phyloP scores from a whole-genome alignment of 2,113 vertebrate species.

The Laterallus jamaicensis region DNA sequence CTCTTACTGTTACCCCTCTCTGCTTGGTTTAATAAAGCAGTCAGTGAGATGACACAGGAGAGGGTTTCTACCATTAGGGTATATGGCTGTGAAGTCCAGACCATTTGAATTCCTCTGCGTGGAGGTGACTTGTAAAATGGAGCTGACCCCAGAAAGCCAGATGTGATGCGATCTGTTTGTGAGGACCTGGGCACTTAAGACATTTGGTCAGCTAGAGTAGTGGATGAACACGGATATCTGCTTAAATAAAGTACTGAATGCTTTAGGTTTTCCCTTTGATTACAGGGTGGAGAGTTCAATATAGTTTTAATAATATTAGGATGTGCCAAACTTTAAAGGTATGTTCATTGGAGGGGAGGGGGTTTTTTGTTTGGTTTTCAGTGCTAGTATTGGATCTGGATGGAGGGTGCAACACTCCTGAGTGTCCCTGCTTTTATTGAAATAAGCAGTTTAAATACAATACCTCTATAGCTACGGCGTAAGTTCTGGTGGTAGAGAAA shows the following conservation, averaged over 20 bases:
- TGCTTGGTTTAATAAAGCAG: neutral
- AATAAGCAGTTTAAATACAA: neutral
- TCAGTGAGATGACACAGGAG: neutral
- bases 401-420: neutral
- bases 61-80: neutral
- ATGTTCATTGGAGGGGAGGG: neutral
- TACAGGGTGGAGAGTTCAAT: neutral
- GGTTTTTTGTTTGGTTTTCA: neutral
- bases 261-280: neutral
- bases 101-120: neutral
- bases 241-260: neutral
- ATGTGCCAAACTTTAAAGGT: neutral
- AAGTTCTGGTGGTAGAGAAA: neutral
- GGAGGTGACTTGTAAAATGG: neutral
- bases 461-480: neutral
- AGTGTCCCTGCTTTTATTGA: neutral
- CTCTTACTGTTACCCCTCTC: neutral
- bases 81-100: fast-evolving
- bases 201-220: neutral
- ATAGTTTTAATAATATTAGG: neutral
- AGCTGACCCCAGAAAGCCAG: neutral
- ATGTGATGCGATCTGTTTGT: neutral
- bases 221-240: neutral
- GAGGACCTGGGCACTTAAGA: neutral
- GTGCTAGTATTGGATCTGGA: neutral